These are phyloP conservation scores for Apodemia duryi DNA, from an alignment of 2,888 invertebrate species.

Conservation along the genomic window DNA sequence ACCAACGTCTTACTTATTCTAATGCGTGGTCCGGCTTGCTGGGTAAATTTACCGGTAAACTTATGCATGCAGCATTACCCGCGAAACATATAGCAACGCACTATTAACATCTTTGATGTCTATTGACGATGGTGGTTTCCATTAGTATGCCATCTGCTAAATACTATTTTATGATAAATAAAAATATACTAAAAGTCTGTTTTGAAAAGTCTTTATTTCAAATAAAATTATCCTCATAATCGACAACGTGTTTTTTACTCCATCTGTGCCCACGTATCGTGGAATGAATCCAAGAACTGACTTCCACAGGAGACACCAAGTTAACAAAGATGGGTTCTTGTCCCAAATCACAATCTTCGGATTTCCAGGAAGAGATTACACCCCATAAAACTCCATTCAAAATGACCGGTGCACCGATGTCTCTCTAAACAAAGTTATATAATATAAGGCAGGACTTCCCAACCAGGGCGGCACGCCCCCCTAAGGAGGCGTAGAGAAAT, in stretches of 20 bases:
- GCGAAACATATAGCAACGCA: too few relatives aligned
- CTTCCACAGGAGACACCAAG: conserved; percentile 42
- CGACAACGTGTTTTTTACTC: conserved; percentile 25
- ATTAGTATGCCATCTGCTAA: too few relatives aligned
- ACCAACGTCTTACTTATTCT: too few relatives aligned
- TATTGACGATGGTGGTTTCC: too few relatives aligned
- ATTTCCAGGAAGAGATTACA: conserved; percentile 52
- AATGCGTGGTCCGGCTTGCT: too few relatives aligned
- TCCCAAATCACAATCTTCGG: conserved; percentile 43
- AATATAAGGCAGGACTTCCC: too few relatives aligned
- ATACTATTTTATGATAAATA: not conserved
- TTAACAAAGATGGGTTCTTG: conserved; percentile 43
- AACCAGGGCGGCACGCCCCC: too few relatives aligned
- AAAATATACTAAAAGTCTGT: too few relatives aligned
- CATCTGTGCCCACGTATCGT: conserved; percentile 32
- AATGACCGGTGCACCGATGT: conserved; percentile 56
- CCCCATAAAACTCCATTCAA: conserved; percentile 56
- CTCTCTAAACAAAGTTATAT: conserved; percentile 40
- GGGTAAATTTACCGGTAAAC: too few relatives aligned
- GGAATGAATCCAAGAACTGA: conserved; percentile 51
- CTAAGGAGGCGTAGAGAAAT: too few relatives aligned
- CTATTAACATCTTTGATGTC: too few relatives aligned
- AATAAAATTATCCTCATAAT: conserved; percentile 29
- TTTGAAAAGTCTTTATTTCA: not conserved
- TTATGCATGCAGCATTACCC: too few relatives aligned